phyloP scores from a whole-genome alignment of 2,113 vertebrate genomes.

The Pedetes capensis region DNA sequence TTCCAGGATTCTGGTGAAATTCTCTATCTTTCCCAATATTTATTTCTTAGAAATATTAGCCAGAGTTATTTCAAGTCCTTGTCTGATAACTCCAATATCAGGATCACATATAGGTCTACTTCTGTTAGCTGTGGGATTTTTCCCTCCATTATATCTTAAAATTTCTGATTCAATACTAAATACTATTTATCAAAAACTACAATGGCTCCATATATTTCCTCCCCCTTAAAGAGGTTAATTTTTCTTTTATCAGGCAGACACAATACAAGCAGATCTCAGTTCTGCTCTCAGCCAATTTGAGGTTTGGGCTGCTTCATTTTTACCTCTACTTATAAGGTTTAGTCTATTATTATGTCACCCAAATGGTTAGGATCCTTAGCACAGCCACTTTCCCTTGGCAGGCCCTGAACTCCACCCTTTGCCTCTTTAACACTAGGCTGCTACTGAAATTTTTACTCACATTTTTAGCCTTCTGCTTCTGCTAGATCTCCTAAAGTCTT shows the following conservation, averaged over 20 bases:
- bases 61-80: neutral
- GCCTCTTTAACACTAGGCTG: neutral
- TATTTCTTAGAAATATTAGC: neutral
- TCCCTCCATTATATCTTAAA: neutral
- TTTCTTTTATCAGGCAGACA: neutral
- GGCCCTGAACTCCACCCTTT: neutral
- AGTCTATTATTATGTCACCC: neutral
- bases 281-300: neutral
- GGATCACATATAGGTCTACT: neutral
- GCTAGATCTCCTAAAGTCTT: neutral
- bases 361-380: neutral
- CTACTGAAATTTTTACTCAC: neutral
- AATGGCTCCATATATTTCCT: neutral
- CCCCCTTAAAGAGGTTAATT: neutral
- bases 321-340: neutral
- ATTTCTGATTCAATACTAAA: neutral
- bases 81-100: neutral
- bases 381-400: neutral
- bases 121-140: neutral
- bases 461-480: neutral
- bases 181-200: neutral
- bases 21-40: neutral
- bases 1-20: constrained; percentile 1
- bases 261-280: neutral
- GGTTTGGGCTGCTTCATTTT: neutral